phyloP scores from a whole-genome alignment of 2,888 invertebrate genomes.

The Trachelus iudaicus region DNA sequence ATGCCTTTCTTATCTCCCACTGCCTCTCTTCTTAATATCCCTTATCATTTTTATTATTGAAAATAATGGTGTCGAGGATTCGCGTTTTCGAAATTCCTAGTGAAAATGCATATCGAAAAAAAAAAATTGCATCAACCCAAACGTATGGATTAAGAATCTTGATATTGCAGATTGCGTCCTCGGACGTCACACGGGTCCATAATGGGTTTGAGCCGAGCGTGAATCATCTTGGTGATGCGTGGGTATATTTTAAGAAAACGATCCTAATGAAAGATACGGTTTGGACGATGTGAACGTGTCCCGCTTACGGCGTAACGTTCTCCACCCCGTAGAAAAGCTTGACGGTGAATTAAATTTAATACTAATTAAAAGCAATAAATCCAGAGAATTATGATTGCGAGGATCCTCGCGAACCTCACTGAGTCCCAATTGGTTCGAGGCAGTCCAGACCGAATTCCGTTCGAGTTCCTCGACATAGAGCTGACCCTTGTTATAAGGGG shows the following conservation, averaged over 20 bases:
- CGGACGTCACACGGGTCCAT: background rate
- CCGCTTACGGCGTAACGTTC: constrained; percentile 49
- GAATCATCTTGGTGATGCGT: constrained; percentile 40
- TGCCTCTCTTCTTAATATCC: background rate
- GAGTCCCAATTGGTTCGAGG: too few relatives aligned
- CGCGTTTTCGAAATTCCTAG: too few relatives aligned
- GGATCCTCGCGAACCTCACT: too few relatives aligned
- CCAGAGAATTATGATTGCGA: constrained; percentile 41
- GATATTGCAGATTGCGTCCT: too few relatives aligned
- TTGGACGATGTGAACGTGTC: constrained; percentile 46
- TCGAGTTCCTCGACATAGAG: too few relatives aligned
- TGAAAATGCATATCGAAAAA: too few relatives aligned
- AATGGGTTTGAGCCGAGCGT: background rate
- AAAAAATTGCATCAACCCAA: too few relatives aligned
- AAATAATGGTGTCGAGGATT: too few relatives aligned
- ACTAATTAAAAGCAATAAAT: constrained; percentile 58
- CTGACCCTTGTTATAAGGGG: too few relatives aligned
- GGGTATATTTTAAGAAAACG: constrained; percentile 42
- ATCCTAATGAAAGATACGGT: constrained; percentile 47
- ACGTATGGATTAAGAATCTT: too few relatives aligned
- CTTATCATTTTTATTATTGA: too few relatives aligned
- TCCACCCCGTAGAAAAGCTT: constrained; percentile 5
- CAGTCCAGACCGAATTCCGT: too few relatives aligned
- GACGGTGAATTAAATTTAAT: constrained; percentile 47
- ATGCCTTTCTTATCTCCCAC: background rate